Base-by-base conservation (phyloP, 23 tunicate species). In the Aplidium turbinatum region DNA sequence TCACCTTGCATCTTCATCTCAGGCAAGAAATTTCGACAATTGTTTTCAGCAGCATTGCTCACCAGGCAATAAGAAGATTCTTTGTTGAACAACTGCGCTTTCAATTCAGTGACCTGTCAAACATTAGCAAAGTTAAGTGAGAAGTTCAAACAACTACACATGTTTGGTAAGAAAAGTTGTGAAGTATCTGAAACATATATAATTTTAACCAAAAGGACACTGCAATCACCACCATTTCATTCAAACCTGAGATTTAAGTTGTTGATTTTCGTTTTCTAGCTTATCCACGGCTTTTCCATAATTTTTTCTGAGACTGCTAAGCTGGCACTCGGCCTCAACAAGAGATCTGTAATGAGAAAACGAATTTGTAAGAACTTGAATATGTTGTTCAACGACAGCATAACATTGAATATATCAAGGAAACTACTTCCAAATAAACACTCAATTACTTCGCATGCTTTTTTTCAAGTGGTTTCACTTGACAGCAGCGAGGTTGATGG, bases 251-350 rank as follows among this genome's bases (percentile, higher is more conserved):
- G 62, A 26, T 38, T 72, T 85, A 1, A 88, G 78, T 31, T 71
- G 81, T 38, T 52, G 78, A 76, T 88, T 88, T 69, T 88, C 96
- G 13, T 81, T 79, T 33, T 81, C 96, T 31, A 88, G 58, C 47
- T 69, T 81, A 30, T 47, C 77, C 31, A 88, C 96, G 2, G 96
- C 87, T 82, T 81, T 81, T n/a, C 80, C 83, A 60, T 88, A 88
- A 69, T 81, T 88, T 50, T 81, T 63, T 32, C 80, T 58, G 58
- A 88, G 47, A 61, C 52, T 42, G 0, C 78, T 38, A 18, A 88
- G 58, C 70, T 81, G 88, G 13, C 34, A 22, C 51, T 81, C 96
- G 2, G 96, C 96, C 68, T 88, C 96, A 32, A 75, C 47, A 30
- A 88, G 67, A 19, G 96, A 88, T 39, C 87, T 81, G 46, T 55